Percentiles rank a stretch among this genome's conserved stretches.
Conservation (phyloP, 30 jellyfish, hydroid and myxozoan genomes). For the Aurelia aurita region DNA sequence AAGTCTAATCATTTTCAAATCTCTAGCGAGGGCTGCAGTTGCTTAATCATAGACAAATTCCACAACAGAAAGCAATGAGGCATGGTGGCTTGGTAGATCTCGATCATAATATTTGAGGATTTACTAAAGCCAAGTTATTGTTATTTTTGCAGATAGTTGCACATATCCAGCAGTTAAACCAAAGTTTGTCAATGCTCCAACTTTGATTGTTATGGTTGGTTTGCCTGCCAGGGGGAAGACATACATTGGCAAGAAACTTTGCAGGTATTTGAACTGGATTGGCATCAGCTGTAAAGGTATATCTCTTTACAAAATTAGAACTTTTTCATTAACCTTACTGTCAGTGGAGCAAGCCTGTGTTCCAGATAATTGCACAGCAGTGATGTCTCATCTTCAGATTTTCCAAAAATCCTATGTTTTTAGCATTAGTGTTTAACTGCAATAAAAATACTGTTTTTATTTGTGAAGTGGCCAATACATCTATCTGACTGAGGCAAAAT, state of each 20-base stretch:
- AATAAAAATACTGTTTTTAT: too few species aligned
- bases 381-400: too few species aligned
- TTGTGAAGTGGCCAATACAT: too few species aligned
- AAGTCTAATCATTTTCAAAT: too few species aligned
- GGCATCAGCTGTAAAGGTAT: slow-evolving; percentile 93
- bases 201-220: slow-evolving; percentile 96
- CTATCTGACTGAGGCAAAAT: too few species aligned
- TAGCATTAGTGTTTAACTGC: too few species aligned
- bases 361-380: too few species aligned
- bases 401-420: too few species aligned
- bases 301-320: neutral
- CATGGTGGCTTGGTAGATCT: too few species aligned
- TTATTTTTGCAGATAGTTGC: slow-evolving; percentile 74
- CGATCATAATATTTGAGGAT: neutral
- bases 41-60: too few species aligned
- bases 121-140: neutral
- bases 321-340: neutral
- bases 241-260: slow-evolving; percentile 92
- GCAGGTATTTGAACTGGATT: slow-evolving; percentile 98
- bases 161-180: slow-evolving; percentile 97
- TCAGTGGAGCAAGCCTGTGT: neutral
- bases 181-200: slow-evolving; percentile 87
- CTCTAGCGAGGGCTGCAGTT: too few species aligned
- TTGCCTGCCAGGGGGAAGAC: slow-evolving; percentile 99
- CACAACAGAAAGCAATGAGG: too few species aligned